Conservation (phyloP, 1,140 invertebrate genomes). For the Papilio helenus region DNA sequence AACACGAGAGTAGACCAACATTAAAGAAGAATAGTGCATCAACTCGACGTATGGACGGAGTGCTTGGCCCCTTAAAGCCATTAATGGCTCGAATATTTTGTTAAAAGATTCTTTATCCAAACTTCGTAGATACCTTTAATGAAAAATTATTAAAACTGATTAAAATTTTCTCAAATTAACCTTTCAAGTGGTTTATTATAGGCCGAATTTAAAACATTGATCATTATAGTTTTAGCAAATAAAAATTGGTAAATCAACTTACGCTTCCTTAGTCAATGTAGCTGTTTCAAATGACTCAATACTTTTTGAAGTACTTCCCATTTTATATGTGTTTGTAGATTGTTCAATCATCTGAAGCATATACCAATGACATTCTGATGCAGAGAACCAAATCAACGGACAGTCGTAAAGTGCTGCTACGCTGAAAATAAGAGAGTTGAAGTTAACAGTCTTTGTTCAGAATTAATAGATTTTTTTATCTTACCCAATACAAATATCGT, state of each 20-base stretch:
- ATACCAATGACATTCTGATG: conserved; percentile 47
- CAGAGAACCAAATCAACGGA: conserved; percentile 50
- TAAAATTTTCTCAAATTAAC: background rate
- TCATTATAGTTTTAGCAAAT: background rate
- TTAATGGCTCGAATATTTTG: conserved; percentile 39
- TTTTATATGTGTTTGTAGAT: conserved; percentile 30
- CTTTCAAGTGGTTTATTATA: background rate
- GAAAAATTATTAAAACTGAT: background rate
- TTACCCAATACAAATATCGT: conserved; percentile 48
- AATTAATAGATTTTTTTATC: background rate
- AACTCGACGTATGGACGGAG: conserved; percentile 37
- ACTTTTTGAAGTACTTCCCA: background rate
- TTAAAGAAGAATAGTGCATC: conserved; percentile 42
- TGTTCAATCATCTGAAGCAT: conserved; percentile 46
- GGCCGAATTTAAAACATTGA: background rate
- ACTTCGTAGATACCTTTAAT: conserved; percentile 1
- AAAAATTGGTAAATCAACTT: background rate
- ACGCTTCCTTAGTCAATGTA: background rate
- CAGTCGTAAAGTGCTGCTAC: conserved; percentile 44
- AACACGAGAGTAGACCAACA: conserved; percentile 45
- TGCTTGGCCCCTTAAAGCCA: conserved; percentile 35
- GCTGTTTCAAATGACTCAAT: background rate
- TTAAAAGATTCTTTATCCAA: conserved; percentile 43
- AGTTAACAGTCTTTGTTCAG: background rate
- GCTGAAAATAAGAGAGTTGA: background rate